Conservation (phyloP, 1,140 invertebrate species). For the Drosophila kepulauana region DNA sequence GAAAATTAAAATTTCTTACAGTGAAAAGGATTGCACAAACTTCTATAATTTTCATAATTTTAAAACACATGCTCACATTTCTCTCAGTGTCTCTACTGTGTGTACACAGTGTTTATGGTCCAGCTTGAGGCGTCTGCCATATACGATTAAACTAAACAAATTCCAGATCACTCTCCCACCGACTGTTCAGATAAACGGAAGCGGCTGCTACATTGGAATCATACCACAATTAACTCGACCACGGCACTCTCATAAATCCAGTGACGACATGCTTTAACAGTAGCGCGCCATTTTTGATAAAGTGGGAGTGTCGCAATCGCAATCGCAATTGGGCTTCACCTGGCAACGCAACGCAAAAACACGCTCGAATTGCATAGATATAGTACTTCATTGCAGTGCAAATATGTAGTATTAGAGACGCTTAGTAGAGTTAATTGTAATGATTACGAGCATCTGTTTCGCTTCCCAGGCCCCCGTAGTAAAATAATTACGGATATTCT, state of each 20-base stretch:
- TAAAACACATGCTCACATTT: background rate
- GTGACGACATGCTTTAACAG: constrained; percentile 33
- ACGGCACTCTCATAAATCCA: constrained; percentile 38
- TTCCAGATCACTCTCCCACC: constrained; percentile 55
- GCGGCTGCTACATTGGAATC: constrained; percentile 4
- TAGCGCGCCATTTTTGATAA: constrained; percentile 14
- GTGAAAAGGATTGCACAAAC: too few relatives aligned
- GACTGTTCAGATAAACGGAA: constrained; percentile 57
- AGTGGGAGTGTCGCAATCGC: constrained; percentile 28
- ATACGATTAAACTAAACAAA: constrained; percentile 21
- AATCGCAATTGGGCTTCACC: background rate
- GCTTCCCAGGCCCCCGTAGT: constrained; percentile 46
- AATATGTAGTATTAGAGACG: constrained; percentile 8
- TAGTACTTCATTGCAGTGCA: constrained; percentile 4
- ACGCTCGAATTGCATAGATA: background rate
- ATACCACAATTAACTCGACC: constrained; percentile 13
- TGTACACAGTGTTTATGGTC: constrained; percentile 19
- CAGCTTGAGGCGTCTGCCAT: background rate
- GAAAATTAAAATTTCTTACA: too few relatives aligned
- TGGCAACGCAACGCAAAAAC: constrained; percentile 28
- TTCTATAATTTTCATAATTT: background rate
- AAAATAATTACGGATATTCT: constrained; percentile 63
- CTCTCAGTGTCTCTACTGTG: constrained; percentile 1
- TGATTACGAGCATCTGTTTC: constrained; percentile 51
- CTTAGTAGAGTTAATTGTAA: constrained; percentile 49